Base-by-base conservation (phyloP, 2,113 vertebrate genomes). In the Columba livia region DNA sequence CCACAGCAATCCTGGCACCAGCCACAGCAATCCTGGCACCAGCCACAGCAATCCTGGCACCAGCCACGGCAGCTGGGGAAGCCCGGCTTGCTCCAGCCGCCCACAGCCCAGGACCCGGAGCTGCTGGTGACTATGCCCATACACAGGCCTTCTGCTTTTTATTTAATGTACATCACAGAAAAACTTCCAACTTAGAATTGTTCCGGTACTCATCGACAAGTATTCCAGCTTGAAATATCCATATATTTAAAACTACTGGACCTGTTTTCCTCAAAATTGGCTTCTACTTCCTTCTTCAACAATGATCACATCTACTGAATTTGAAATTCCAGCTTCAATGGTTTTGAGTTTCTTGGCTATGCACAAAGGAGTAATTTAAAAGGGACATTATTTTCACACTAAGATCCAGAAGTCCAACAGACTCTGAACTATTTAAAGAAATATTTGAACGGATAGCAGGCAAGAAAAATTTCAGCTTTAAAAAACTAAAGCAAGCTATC, bases 41-140 rank as follows among this genome's bases (percentile, higher is more conserved):
- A 16, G 42, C 42, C 42, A 16, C 15, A 16, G 42, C 42, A 14
- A 42, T 42, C 42, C 57, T 14, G 0, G 40, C 65, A 19, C 18
- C 18, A 47, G 79, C 48, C 69, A 17, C 0, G 3, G 69, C 21
- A 61, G 32, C 29, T 0, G 1, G 61, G 62, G 67, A 50, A n/a
- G 21, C 25, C 31, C 19, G 26, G 18, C 48, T 42, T 1, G 1
- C 70, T 38, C 62, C 42, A 36, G 23, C 11, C n/a, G 57, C 28
- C 64, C 64, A n/a, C 13, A 38, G 1, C 3, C 24, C 77, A 82
- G 23, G 56, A 38, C 36, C 7, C 6, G 1, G 50, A 44, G 36
- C 17, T 1, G 0, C 24, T 26, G 36, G 44, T 42, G 65, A 69
- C 50, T 50, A 26, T 0, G 4, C 26, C n/a, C 1, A 0, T 42